Conservation (phyloP, 2,113 vertebrate genomes). For the Loxodonta africana region DNA sequence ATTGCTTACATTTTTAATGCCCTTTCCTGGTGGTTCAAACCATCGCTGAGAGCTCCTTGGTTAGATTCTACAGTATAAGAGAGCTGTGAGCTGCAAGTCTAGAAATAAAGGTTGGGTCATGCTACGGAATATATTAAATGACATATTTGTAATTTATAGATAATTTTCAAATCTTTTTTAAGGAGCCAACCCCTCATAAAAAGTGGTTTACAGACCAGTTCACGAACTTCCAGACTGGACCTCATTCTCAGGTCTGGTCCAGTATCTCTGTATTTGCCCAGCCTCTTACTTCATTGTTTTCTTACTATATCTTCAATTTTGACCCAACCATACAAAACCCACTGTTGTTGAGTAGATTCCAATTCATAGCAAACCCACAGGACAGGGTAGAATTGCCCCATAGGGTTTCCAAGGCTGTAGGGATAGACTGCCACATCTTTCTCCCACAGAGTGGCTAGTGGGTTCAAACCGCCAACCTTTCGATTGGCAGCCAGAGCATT, state of each 20-base stretch:
- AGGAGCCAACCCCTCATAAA: neutral
- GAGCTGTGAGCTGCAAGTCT: neutral
- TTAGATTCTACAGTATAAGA: neutral
- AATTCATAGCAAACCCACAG: too few species aligned
- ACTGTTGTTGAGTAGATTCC: too few species aligned
- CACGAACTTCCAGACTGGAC: fast-evolving
- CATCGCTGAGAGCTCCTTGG: neutral
- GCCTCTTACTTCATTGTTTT: neutral
- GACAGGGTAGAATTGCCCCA: too few species aligned
- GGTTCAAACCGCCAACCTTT: too few species aligned
- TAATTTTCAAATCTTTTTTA: neutral
- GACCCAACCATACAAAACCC: too few species aligned
- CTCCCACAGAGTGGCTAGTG: too few species aligned
- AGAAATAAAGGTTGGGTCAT: neutral
- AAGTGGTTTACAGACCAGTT: neutral
- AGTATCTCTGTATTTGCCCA: neutral
- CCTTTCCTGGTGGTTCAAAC: neutral
- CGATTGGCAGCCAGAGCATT: too few species aligned
- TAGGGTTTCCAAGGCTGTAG: too few species aligned
- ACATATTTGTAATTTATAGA: neutral
- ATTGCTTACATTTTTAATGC: neutral
- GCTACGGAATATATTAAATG: neutral
- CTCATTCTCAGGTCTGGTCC: neutral
- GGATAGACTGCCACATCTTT: too few species aligned
- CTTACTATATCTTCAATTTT: neutral